Base-by-base conservation (phyloP, 2,113 vertebrate genomes). In the Uria aalge region DNA sequence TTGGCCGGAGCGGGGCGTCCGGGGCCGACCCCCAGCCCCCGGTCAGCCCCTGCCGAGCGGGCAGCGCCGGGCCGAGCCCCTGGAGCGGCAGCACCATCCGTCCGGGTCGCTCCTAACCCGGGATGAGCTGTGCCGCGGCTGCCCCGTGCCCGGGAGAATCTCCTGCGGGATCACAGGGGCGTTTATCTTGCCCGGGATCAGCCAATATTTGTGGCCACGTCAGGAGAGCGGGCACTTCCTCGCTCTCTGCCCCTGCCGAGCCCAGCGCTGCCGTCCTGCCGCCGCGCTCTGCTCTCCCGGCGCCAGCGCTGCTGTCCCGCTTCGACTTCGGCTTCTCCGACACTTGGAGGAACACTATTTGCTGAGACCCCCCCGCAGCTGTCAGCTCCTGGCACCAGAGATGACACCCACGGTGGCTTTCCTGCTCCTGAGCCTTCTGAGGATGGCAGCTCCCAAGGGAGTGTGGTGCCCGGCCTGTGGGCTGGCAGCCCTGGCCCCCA, bases 381-480 rank as follows among this genome's bases (percentile, higher is more conserved):
- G 76, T 38, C 82, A 12, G 81, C 68, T 60, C 48, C 14, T 1
- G n/a, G 40, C 47, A 3, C 59, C 10, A 2, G 55, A 5, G 19
- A 94, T 91, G 95, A 19, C 22, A 6, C 19, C 24, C 17, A 0
- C 36, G 1, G n/a, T 7, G 55, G 41, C 14, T 57, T 34, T 96
- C 34, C 87, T 94, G 10, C 69, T 97, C 36, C 69, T 94, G 64
- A 87, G 52, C 36, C 60, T 97, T 12, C 56, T 94, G 0, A 8
- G 73, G 38, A 1, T 4, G 48, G 81, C 5, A 1, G 50, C n/a
- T 5, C 16, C 94, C 63, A 1, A 10, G 30, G 87, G 15, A 11
- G 30, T 9, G 13, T 15, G 66, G 77, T 98, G 98, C 73, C 95
- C 95, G 6, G 97, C 98, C 23, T 99, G 99, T 36, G 97, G 97